A percentile compares a stretch with the other conserved stretches of the same genome.
These are phyloP conservation scores for Lonchura striata DNA, from an alignment of 2,113 vertebrate genomes.

Conservation along the genomic window DNA sequence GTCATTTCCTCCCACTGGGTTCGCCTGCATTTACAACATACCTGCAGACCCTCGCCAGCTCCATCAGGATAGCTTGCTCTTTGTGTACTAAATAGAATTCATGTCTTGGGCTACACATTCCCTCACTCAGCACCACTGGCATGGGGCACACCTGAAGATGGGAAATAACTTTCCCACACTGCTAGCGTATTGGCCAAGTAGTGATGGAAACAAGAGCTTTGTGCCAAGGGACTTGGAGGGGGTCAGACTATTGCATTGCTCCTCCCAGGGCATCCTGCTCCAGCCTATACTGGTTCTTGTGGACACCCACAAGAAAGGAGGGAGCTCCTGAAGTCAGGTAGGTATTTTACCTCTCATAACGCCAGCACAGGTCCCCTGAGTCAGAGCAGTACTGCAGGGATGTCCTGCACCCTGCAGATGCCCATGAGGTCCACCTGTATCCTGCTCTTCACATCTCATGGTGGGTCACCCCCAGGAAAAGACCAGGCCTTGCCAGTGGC, in stretches of 20 bases:
- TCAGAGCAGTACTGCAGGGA: background rate
- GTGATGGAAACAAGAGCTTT: background rate
- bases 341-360: background rate
- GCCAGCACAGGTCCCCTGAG: background rate
- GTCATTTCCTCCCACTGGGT: too few relatives aligned
- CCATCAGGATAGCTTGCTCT: background rate
- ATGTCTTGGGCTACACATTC: background rate
- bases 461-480: background rate
- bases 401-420: accelerated
- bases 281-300: accelerated
- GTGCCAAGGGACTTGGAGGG: accelerated
- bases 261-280: background rate
- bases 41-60: background rate
- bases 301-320: background rate
- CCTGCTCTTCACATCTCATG: background rate
- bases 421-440: background rate
- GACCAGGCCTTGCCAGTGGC: accelerated
- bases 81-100: too few relatives aligned
- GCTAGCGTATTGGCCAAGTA: background rate
- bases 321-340: background rate
- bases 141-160: accelerated
- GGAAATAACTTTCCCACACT: background rate
- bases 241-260: background rate
- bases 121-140: background rate
- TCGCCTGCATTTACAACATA: too few relatives aligned